A percentile compares a stretch with the other conserved stretches of the same genome.
Conservation (phyloP, 2,888 invertebrate genomes). For the Drosophila ezoana region DNA sequence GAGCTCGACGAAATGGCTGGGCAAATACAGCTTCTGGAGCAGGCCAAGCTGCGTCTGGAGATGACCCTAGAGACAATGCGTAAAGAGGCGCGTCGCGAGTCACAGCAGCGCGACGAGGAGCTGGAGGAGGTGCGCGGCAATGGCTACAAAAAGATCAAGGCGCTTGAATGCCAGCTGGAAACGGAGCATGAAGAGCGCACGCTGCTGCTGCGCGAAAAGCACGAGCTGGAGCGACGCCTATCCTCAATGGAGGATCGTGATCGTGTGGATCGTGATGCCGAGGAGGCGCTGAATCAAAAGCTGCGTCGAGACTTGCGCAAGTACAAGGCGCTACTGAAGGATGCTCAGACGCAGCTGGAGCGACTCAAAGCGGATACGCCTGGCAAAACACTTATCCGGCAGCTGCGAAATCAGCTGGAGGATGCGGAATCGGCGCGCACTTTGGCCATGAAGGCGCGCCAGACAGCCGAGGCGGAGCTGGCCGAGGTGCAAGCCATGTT, state of each 20-base stretch:
- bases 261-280: constrained; percentile 89
- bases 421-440: constrained; percentile 95
- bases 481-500: constrained; percentile 92
- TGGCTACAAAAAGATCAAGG: constrained; percentile 96
- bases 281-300: constrained; percentile 89
- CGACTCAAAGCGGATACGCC: constrained; percentile 94
- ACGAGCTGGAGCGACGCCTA: constrained; percentile 94
- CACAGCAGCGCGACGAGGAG: constrained; percentile 96
- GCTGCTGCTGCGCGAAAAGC: constrained; percentile 93
- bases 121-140: constrained; percentile 95
- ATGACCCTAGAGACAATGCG: constrained; percentile 97
- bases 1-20: constrained; percentile 98
- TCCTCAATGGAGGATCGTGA: constrained; percentile 92
- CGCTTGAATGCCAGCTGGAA: constrained; percentile 95
- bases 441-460: constrained; percentile 93
- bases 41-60: constrained; percentile 95
- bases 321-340: constrained; percentile 94
- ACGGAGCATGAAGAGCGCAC: constrained; percentile 97
- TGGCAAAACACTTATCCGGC: constrained; percentile 91
- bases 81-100: constrained; percentile 95
- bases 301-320: constrained; percentile 94
- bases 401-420: constrained; percentile 94
- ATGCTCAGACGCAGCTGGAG: constrained; percentile 96
- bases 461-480: constrained; percentile 94
- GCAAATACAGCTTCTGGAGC: constrained; percentile 94